Conservation (phyloP, 2,113 vertebrate species). For the Cisticola juncidis region DNA sequence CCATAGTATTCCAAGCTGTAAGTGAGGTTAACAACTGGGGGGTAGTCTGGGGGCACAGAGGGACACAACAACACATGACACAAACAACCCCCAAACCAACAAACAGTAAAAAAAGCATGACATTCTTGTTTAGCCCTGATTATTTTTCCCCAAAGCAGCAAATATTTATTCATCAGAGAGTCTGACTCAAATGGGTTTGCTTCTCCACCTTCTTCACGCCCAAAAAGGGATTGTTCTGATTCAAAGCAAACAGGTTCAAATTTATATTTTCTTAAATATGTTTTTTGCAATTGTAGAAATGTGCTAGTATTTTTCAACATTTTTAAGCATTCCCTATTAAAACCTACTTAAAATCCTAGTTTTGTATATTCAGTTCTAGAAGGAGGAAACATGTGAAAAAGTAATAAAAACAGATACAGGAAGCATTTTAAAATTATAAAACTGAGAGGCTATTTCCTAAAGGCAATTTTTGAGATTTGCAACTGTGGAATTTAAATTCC, state of each 20-base stretch:
- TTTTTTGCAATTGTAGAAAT: neutral
- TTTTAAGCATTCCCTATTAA: neutral
- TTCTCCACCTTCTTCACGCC: rapidly evolving
- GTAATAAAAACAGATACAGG: neutral
- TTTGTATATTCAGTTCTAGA: neutral
- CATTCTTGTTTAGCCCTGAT: neutral
- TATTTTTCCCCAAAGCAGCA: neutral
- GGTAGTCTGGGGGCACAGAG: rapidly evolving
- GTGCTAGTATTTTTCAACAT: neutral
- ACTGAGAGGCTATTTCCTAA: neutral
- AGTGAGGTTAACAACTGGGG: neutral
- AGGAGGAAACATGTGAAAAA: neutral
- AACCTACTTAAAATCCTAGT: neutral
- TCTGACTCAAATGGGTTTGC: neutral
- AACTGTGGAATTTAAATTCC: neutral
- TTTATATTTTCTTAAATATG: neutral
- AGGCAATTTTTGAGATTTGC: neutral
- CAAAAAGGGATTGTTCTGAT: neutral
- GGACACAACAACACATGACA: neutral
- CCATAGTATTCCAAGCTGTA: neutral
- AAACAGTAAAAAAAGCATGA: neutral
- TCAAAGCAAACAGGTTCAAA: neutral
- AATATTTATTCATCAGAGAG: neutral
- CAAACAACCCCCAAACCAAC: neutral
- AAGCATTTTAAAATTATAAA: neutral